These are phyloP conservation scores for Heterohyrax brucei DNA, from an alignment of 2,797 vertebrate genomes.

Conservation along the genomic window DNA sequence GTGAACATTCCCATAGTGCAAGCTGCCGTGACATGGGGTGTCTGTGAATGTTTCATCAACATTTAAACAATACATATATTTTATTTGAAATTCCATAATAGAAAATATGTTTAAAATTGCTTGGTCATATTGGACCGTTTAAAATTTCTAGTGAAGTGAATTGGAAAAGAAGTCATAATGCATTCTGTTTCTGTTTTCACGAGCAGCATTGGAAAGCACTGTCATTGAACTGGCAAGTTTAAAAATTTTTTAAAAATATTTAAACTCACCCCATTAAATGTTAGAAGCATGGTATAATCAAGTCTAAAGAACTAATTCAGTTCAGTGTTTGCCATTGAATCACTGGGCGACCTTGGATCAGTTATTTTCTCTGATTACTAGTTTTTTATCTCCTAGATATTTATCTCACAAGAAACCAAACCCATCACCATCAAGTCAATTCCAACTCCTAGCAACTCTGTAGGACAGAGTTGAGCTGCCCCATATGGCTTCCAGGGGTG, in stretches of 20 bases:
- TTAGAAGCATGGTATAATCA: background rate
- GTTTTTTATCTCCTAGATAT: slow-evolving; percentile 7
- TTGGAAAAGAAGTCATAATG: background rate
- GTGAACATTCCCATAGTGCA: background rate
- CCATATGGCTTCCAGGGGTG: too few species aligned
- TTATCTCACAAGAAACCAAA: background rate
- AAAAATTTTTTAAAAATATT: background rate
- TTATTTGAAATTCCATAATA: slow-evolving; percentile 22
- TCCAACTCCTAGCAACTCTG: background rate
- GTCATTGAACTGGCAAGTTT: slow-evolving; percentile 32
- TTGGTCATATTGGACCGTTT: slow-evolving; percentile 17
- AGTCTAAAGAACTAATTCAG: slow-evolving; percentile 40
- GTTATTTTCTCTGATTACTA: background rate
- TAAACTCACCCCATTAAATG: background rate
- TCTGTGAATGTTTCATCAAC: background rate
- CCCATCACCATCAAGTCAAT: background rate
- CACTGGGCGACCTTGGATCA: background rate
- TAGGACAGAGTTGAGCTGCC: background rate
- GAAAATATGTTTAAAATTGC: background rate
- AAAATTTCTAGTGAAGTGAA: slow-evolving; percentile 56
- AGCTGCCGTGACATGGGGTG: background rate
- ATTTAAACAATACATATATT: background rate
- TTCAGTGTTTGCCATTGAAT: background rate
- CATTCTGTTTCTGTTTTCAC: slow-evolving; percentile 24
- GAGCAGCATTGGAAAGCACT: slow-evolving; percentile 25